A percentile compares a stretch with the other conserved stretches of the same genome.
Conservation (phyloP, 2,113 vertebrate species). For the Lamprologus sp. region DNA sequence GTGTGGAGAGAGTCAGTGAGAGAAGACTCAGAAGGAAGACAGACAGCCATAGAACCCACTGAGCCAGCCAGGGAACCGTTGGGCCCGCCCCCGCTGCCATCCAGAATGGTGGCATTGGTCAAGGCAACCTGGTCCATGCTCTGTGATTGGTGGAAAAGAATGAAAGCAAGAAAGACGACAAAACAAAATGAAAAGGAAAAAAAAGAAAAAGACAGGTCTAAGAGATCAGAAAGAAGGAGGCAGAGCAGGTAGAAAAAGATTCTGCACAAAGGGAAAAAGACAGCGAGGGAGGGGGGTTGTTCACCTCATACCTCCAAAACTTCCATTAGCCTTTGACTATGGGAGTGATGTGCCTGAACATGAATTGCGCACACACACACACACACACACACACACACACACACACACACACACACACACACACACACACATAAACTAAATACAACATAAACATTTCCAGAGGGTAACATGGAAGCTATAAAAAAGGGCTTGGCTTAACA, state of each 20-base stretch:
- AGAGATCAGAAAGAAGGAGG: constrained; percentile 36
- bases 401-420: neutral
- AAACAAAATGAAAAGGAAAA: constrained; percentile 28
- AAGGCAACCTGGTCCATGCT: constrained; percentile 80
- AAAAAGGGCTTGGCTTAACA: neutral
- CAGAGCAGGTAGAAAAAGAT: constrained; percentile 37
- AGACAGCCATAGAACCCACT: constrained; percentile 80
- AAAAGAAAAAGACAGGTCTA: constrained; percentile 35
- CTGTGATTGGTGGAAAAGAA: constrained; percentile 74
- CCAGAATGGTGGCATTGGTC: constrained; percentile 73
- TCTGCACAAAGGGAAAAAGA: constrained; percentile 21
- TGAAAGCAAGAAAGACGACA: constrained; percentile 51
- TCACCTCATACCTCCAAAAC: constrained; percentile 14
- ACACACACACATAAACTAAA: neutral
- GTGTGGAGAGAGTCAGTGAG: constrained; percentile 88
- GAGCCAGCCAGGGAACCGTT: constrained; percentile 83
- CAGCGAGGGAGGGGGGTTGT: neutral
- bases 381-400: neutral
- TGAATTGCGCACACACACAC: neutral
- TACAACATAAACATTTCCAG: neutral
- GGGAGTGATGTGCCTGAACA: constrained; percentile 29
- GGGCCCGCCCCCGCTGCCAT: constrained; percentile 78
- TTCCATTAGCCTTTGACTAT: neutral
- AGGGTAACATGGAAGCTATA: neutral
- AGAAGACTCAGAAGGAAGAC: constrained; percentile 90